Evolutionary conservation across 92 coral and sea anemone species (phyloP), one percentile per base, ranked within the genome.

Genomic region (Isaurus tuberculatus): DNA sequence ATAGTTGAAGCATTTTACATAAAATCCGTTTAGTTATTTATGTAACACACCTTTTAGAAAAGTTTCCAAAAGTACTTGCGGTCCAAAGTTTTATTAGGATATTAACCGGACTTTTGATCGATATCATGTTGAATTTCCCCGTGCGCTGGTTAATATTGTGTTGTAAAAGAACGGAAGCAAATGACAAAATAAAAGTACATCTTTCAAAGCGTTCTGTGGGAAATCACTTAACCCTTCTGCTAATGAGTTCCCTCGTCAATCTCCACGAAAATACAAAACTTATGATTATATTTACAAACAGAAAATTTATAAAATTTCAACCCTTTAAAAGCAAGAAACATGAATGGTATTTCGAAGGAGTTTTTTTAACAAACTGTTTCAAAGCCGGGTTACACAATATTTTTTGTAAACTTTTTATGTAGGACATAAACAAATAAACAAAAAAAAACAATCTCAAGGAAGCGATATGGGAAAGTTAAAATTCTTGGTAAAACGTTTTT

Each of bases 211-310:
- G 8, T 63, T 26, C 33, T 2, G 69, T 63, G 7, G 34, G 69
- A 63, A 63, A 63, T 63, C 69, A 29, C 31, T 63, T 63, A 60
- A 60, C 28, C 66, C 66, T 60, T 49, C 15, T 3, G n/a, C 20
- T 49, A 49, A 49, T 49, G 20, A 13, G 57, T 14, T 53, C 19
- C 2, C 63, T 55, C 44, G 8, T 17, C 8, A 19, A 55, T 19
- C 25, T n/a, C 23, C 20, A 63, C 27, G 69, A 29, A 63, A 63
- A 63, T 63, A 5, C 36, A 20, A 63, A 63, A 8, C 69, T 26
- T 26, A 4, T 29, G 0, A 63, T 63, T 63, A 0, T 14, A 29
- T 25, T 29, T n/a, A 55, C 63, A 40, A 40, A 40, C 6, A 40
- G 44, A n/a, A n/a, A n/a, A 5, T 13, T 40, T 40, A 40, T 1